A percentile compares a stretch with the other conserved stretches of the same genome.
Evolutionary conservation across 1,140 invertebrate species (phyloP).

Genomic region (Coelopa frigida): DNA sequence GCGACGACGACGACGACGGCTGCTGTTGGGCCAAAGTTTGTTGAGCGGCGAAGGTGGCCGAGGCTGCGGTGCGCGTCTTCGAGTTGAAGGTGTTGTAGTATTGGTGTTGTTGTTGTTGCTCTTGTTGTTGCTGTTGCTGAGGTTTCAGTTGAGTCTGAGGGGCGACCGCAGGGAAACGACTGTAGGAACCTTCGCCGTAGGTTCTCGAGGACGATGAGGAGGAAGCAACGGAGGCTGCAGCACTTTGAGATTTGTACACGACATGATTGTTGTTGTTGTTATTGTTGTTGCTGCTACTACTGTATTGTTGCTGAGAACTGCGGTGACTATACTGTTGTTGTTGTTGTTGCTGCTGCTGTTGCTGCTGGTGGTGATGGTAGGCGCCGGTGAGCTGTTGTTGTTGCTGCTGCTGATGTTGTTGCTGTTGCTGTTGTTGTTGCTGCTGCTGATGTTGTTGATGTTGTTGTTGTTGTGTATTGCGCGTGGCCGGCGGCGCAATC

Average conservation of each 20-base stretch:
- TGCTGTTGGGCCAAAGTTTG: constrained; percentile 4
- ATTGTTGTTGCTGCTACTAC: constrained; percentile 3
- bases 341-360: constrained; percentile 11
- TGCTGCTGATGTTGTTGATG: constrained; percentile 23
- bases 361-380: constrained; percentile 13
- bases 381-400: constrained; percentile 16
- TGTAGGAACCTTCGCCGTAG: constrained; percentile 15
- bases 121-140: constrained; percentile 17
- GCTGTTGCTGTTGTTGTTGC: constrained; percentile 23
- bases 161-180: constrained; percentile 3
- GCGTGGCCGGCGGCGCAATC: constrained; percentile 19
- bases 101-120: constrained; percentile 15
- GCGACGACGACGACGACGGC: no score
- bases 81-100: constrained; percentile 12
- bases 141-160: background rate
- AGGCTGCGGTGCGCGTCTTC: constrained; percentile 3
- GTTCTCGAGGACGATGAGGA: constrained; percentile 10
- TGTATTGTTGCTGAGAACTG: background rate
- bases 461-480: constrained; percentile 23
- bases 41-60: constrained; percentile 1
- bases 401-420: constrained; percentile 11
- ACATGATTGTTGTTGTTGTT: constrained; percentile 7
- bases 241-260: constrained; percentile 8
- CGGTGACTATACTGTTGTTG: constrained; percentile 5
- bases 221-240: background rate